A percentile compares a stretch with the other conserved stretches of the same genome.
Conservation (phyloP, 2,888 invertebrate genomes). For the Camponotus fellah region DNA sequence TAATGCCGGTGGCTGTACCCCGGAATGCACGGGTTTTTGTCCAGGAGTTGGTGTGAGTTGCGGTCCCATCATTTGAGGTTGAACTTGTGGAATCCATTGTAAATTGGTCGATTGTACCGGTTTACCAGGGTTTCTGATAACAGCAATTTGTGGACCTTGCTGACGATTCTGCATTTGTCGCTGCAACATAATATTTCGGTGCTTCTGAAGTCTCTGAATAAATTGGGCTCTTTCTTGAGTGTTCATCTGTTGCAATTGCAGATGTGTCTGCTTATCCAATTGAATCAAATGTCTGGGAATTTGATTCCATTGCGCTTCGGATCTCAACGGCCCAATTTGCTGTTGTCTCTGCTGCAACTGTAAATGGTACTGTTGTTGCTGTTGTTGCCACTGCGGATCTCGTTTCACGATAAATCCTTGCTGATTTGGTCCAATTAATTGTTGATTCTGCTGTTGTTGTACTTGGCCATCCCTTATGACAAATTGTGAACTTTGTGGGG, state of each 20-base stretch:
- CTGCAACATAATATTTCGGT: slow-evolving; percentile 88
- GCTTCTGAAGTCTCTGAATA: slow-evolving; percentile 92
- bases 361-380: slow-evolving; percentile 85
- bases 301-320: slow-evolving; percentile 85
- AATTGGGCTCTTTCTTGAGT: slow-evolving; percentile 93
- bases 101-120: slow-evolving; percentile 87
- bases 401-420: slow-evolving; percentile 86
- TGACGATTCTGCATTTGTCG: slow-evolving; percentile 88
- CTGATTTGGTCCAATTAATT: slow-evolving; percentile 82
- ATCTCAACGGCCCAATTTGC: slow-evolving; percentile 81
- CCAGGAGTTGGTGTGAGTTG: slow-evolving; percentile 84
- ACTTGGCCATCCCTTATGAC: slow-evolving; percentile 85
- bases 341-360: slow-evolving; percentile 86
- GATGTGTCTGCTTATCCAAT: slow-evolving; percentile 93
- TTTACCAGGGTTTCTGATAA: slow-evolving; percentile 90
- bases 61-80: slow-evolving; percentile 88
- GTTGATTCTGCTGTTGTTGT: slow-evolving; percentile 85
- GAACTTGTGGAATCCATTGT: slow-evolving; percentile 91
- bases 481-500: slow-evolving; percentile 83
- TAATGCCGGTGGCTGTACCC: slow-evolving; percentile 83
- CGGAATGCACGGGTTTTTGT: slow-evolving; percentile 83
- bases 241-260: slow-evolving; percentile 93
- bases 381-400: slow-evolving; percentile 88
- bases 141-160: slow-evolving; percentile 89
- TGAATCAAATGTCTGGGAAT: slow-evolving; percentile 91